Evolutionary conservation across 2,113 vertebrate genomes (phyloP).

Genomic region (Bufo gargarizans): DNA sequence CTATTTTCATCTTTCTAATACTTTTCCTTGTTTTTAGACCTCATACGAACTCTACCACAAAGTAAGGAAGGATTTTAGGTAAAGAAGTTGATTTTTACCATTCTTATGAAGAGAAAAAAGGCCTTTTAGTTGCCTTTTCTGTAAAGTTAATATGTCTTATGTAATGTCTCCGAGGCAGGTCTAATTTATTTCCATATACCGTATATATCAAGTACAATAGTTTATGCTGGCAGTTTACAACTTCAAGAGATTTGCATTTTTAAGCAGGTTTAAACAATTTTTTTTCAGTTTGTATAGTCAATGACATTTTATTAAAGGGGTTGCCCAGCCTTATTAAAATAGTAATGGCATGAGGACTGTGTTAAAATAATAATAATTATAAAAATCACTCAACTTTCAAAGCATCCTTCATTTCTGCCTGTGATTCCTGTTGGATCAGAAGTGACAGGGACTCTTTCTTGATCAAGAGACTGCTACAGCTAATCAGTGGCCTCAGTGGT

Average conservation of each 20-base stretch:
- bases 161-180: background rate
- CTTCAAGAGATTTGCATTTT: background rate
- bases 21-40: slow-evolving; percentile 23
- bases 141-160: background rate
- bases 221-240: background rate
- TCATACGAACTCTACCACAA: slow-evolving; percentile 14
- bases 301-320: background rate
- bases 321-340: too few relatives aligned
- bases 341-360: too few relatives aligned
- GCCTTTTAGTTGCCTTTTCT: background rate
- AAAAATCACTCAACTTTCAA: too few relatives aligned
- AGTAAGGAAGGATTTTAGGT: slow-evolving; percentile 6
- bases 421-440: too few relatives aligned
- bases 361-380: too few relatives aligned
- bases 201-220: background rate
- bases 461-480: too few relatives aligned
- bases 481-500: too few relatives aligned
- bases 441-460: too few relatives aligned
- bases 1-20: slow-evolving; percentile 34
- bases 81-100: slow-evolving; percentile 5
- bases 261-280: background rate
- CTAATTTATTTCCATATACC: background rate
- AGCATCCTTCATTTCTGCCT: too few relatives aligned
- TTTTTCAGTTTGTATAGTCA: background rate
- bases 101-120: background rate